phyloP scores from a whole-genome alignment of 2,888 invertebrate genomes.

The Sabellastarte sp. region DNA sequence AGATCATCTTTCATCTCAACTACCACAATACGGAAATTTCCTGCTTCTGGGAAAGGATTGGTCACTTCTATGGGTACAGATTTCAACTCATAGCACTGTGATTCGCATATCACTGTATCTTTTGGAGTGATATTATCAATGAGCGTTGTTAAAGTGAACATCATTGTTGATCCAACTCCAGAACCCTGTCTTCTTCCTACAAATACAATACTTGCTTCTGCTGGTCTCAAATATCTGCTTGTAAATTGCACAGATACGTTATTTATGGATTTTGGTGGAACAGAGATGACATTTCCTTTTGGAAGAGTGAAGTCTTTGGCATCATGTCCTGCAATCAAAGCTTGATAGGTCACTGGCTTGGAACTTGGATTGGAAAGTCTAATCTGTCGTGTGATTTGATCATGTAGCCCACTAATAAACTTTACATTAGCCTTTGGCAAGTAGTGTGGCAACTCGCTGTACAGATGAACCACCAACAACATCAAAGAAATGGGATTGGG shows the following conservation, averaged over 20 bases:
- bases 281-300: conserved; percentile 47
- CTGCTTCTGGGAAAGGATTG: conserved; percentile 53
- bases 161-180: conserved; percentile 49
- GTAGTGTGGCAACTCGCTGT: conserved; percentile 54
- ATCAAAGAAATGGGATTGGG: conserved; percentile 57
- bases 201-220: conserved; percentile 52
- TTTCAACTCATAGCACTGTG: conserved; percentile 54
- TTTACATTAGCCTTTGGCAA: conserved; percentile 52
- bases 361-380: conserved; percentile 54
- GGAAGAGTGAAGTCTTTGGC: conserved; percentile 52
- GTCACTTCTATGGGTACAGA: conserved; percentile 44
- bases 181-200: conserved; percentile 52
- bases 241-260: conserved; percentile 31
- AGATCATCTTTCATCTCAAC: conserved; percentile 38
- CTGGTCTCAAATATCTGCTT: conserved; percentile 47
- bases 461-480: conserved; percentile 50
- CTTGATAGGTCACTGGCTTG: conserved; percentile 54
- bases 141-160: conserved; percentile 51
- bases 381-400: conserved; percentile 51
- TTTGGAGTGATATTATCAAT: conserved; percentile 53
- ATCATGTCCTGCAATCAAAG: conserved; percentile 53
- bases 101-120: conserved; percentile 46
- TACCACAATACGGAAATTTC: conserved; percentile 50
- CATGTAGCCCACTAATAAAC: conserved; percentile 52
- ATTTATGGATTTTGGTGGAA: conserved; percentile 47